Conservation (phyloP, 2,797 vertebrate species). For the Liasis olivaceus region DNA sequence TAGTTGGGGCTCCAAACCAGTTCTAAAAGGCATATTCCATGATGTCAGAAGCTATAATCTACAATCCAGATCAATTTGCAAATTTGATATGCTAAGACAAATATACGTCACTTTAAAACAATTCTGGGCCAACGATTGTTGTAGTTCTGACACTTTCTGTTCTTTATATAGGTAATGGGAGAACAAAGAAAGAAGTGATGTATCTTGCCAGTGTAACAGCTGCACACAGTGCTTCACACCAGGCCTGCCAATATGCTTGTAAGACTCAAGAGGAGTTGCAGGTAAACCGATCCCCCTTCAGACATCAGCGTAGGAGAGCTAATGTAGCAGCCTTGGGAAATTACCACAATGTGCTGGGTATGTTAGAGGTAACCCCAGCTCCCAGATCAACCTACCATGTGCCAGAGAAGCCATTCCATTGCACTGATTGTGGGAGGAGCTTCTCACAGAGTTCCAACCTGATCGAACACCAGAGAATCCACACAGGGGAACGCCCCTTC, state of each 20-base stretch:
- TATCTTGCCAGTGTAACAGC: neutral
- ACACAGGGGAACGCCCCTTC: slow-evolving; percentile 45
- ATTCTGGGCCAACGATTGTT: neutral
- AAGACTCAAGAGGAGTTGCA: neutral
- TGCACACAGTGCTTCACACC: neutral
- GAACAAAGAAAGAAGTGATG: neutral
- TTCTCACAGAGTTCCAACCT: slow-evolving; percentile 47
- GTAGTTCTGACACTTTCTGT: neutral
- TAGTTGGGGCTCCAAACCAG: neutral
- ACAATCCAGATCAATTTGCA: neutral
- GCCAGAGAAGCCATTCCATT: neutral
- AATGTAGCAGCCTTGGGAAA: neutral
- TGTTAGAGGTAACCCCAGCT: neutral
- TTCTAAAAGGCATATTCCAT: neutral
- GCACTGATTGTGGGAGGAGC: slow-evolving; percentile 44
- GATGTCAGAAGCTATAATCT: neutral
- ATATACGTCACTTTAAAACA: neutral
- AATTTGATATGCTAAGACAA: neutral
- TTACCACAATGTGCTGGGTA: neutral
- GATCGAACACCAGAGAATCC: slow-evolving; percentile 34
- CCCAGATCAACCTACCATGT: neutral
- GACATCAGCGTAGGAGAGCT: neutral
- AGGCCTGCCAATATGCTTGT: neutral
- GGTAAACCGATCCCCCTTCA: neutral
- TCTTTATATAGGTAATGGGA: neutral